Conservation (phyloP, 2,797 vertebrate species). For the Myotis planiceps region DNA sequence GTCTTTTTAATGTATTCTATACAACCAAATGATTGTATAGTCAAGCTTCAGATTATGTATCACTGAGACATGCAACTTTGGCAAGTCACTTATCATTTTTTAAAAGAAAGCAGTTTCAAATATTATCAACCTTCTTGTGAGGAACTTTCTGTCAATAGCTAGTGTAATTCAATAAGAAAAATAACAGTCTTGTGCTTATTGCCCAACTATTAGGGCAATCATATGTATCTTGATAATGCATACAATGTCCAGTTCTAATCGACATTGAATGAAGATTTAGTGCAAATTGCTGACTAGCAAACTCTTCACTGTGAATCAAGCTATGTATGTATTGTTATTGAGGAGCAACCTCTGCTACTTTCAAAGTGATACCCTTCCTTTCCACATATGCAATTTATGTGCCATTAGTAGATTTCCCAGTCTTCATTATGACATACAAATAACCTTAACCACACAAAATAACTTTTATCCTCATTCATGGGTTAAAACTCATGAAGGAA, state of each 20-base stretch:
- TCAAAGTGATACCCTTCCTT: background rate
- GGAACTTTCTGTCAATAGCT: background rate
- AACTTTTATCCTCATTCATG: background rate
- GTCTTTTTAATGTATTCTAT: background rate
- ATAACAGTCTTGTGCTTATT: background rate
- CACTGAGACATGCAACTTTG: background rate
- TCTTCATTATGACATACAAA: background rate
- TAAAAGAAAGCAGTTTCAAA: background rate
- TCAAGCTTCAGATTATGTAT: background rate
- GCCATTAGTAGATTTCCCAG: background rate
- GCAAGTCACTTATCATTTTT: background rate
- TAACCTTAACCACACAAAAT: background rate
- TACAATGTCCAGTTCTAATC: background rate
- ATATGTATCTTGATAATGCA: background rate
- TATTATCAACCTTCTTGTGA: background rate
- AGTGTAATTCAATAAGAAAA: background rate
- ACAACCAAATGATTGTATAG: background rate
- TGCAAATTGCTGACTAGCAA: background rate
- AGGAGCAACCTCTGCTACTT: background rate
- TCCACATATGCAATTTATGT: background rate
- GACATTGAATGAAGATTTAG: background rate
- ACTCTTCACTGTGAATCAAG: background rate
- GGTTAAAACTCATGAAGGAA: background rate
- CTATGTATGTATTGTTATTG: background rate
- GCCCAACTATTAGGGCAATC: background rate